phyloP scores from a whole-genome alignment of 2,888 invertebrate genomes.

The Emmelina monodactyla region DNA sequence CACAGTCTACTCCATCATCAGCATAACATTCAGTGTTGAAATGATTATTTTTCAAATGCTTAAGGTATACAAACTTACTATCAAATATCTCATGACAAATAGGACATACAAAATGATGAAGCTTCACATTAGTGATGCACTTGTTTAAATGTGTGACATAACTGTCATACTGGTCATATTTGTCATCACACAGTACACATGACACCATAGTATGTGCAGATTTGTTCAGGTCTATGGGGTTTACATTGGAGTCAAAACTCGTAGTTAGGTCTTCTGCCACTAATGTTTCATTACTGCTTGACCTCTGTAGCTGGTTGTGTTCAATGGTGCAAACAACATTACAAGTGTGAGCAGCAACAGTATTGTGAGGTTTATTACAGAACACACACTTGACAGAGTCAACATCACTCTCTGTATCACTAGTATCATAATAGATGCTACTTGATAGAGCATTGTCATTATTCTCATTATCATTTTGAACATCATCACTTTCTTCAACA shows the following conservation, averaged over 20 bases:
- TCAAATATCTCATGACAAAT: slow-evolving; percentile 54
- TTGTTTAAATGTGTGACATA: slow-evolving; percentile 49
- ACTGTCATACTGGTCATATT: slow-evolving; percentile 41
- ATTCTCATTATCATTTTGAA: slow-evolving; percentile 48
- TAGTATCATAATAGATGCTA: slow-evolving; percentile 39
- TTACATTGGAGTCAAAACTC: slow-evolving; percentile 21
- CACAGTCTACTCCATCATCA: slow-evolving; percentile 40
- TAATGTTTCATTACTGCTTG: slow-evolving; percentile 52
- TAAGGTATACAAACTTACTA: slow-evolving; percentile 39
- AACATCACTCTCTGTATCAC: slow-evolving; percentile 57
- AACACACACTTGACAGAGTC: slow-evolving; percentile 55
- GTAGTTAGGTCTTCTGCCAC: slow-evolving; percentile 38
- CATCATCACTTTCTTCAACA: slow-evolving; percentile 33
- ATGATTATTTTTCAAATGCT: slow-evolving; percentile 42
- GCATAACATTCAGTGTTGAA: slow-evolving; percentile 23
- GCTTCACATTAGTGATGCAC: slow-evolving; percentile 54
- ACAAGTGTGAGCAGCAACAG: slow-evolving; percentile 43
- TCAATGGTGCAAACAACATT: slow-evolving; percentile 52
- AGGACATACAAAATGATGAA: slow-evolving; percentile 54
- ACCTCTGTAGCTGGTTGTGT: slow-evolving; percentile 37
- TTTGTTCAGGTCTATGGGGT: background rate
- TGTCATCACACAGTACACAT: slow-evolving; percentile 52
- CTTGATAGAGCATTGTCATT: slow-evolving; percentile 21
- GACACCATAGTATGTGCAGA: slow-evolving; percentile 25
- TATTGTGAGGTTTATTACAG: slow-evolving; percentile 46